Conservation (phyloP, 2,113 vertebrate genomes). For the Hyperopisus bebe region DNA sequence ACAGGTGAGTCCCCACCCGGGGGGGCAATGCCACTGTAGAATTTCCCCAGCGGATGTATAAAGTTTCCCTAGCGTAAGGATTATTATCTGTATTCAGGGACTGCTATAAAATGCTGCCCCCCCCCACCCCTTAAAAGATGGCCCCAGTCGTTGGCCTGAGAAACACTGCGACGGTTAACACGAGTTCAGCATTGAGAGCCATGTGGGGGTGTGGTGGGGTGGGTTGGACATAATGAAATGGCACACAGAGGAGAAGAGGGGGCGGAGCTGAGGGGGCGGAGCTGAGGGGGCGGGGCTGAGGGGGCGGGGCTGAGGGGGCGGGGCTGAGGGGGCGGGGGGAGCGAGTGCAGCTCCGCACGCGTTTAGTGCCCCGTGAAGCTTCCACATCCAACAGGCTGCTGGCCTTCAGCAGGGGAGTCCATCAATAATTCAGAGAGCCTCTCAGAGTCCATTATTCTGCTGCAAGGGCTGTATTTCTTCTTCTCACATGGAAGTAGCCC, state of each 20-base stretch:
- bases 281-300: no score
- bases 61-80: not conserved
- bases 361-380: not conserved
- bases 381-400: not conserved
- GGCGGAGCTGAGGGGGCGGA: no score
- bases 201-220: no score
- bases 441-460: slow-evolving; percentile 5
- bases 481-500: not conserved
- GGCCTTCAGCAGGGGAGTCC: not conserved
- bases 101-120: no score
- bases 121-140: not conserved
- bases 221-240: not conserved
- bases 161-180: not conserved
- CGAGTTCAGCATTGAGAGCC: not conserved
- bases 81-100: not conserved
- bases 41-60: not conserved
- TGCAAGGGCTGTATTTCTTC: not conserved
- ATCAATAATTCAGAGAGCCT: slow-evolving; percentile 21
- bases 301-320: no score
- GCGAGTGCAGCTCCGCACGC: not conserved
- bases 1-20: not conserved
- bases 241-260: not conserved
- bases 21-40: not conserved
- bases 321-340: no score
- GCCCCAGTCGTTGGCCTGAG: no score